Percentiles rank a stretch among this genome's conserved stretches.
These are phyloP conservation scores for Peribatodes rhomboidaria DNA, from an alignment of 2,888 invertebrate genomes.

Conservation along the genomic window DNA sequence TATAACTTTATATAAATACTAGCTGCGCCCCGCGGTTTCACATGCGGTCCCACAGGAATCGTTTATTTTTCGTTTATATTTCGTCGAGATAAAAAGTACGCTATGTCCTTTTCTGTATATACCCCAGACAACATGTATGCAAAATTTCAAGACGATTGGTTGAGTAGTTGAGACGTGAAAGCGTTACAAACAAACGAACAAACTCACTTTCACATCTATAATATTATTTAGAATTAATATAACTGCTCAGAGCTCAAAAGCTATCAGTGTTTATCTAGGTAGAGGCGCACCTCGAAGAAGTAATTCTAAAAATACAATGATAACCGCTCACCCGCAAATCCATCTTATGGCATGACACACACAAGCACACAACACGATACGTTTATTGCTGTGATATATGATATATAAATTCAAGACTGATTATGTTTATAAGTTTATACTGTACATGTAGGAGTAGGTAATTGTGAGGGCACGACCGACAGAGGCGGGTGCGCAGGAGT, in stretches of 20 bases:
- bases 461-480: conserved; percentile 39
- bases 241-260: neutral
- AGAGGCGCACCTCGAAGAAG: conserved; percentile 7
- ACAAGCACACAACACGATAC: conserved; percentile 59
- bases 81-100: no score
- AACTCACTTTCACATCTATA: no score
- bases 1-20: neutral
- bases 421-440: conserved; percentile 45
- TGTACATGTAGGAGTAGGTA: neutral
- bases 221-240: neutral
- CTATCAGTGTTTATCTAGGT: conserved; percentile 7
- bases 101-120: no score
- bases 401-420: no score
- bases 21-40: neutral
- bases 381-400: conserved; percentile 42
- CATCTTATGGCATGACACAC: conserved; percentile 69
- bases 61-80: no score
- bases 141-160: no score
- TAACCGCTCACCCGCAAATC: conserved; percentile 70
- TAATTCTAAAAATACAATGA: conserved; percentile 32
- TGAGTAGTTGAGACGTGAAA: no score
- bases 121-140: no score
- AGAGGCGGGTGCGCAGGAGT: conserved; percentile 53
- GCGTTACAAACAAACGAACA: no score
- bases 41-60: no score